Percentiles rank a stretch among this genome's conserved stretches.
Conservation (phyloP, 2,797 vertebrate genomes). For the Neostethus bicornis region DNA sequence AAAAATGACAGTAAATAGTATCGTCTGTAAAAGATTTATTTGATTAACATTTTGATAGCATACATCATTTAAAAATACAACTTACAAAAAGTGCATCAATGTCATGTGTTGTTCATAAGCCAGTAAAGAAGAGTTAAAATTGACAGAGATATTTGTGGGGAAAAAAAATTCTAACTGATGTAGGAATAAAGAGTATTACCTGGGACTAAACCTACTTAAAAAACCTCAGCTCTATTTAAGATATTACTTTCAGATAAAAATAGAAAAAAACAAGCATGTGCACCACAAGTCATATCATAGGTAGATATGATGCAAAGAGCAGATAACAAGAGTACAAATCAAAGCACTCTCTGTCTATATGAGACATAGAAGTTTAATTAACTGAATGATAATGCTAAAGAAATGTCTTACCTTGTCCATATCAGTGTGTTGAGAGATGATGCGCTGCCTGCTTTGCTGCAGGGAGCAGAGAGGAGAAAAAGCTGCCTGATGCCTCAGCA, state of each 20-base stretch:
- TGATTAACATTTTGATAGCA: background rate
- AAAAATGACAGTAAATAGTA: too few species aligned
- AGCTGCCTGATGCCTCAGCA: slow-evolving; percentile 62
- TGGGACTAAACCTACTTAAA: slow-evolving; percentile 20
- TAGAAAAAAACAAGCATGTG: slow-evolving; percentile 25
- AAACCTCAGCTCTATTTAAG: slow-evolving; percentile 4
- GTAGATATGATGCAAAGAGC: too few species aligned
- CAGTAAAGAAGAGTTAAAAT: slow-evolving; percentile 20
- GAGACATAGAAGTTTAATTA: slow-evolving; percentile 14
- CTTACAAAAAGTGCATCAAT: slow-evolving; percentile 1
- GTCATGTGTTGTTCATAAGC: slow-evolving; percentile 9
- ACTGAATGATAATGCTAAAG: slow-evolving; percentile 24
- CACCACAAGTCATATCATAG: too few species aligned
- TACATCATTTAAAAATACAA: background rate
- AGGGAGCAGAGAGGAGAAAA: slow-evolving; percentile 44
- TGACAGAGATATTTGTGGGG: slow-evolving; percentile 3
- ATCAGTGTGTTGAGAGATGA: slow-evolving; percentile 46
- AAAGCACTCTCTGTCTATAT: slow-evolving; percentile 22
- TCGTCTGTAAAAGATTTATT: background rate
- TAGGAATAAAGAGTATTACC: slow-evolving; percentile 9
- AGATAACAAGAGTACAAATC: slow-evolving; percentile 38
- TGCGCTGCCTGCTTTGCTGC: slow-evolving; percentile 46
- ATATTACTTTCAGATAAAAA: slow-evolving; percentile 5
- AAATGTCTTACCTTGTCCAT: slow-evolving; percentile 78
- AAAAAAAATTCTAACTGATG: slow-evolving; percentile 24